Percentiles rank a stretch among this genome's conserved stretches.
Evolutionary conservation across 2,888 invertebrate species (phyloP).

Genomic region (Pyrocoelia pectoralis): DNA sequence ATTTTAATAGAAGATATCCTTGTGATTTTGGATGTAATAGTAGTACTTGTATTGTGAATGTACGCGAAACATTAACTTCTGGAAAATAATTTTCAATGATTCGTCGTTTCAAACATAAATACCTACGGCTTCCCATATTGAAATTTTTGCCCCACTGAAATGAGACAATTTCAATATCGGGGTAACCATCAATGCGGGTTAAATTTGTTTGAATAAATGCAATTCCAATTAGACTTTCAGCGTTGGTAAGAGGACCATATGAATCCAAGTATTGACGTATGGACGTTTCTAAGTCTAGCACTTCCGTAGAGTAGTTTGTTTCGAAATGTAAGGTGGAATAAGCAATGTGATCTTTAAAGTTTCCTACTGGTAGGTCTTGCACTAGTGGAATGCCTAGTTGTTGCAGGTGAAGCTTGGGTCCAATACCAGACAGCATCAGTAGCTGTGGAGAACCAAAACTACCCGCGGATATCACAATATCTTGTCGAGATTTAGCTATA

Average conservation of each 20-base stretch:
- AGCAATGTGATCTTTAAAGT: background rate
- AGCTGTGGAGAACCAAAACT: slow-evolving; percentile 83
- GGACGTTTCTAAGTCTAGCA: background rate
- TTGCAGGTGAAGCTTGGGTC: background rate
- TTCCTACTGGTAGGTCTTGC: background rate
- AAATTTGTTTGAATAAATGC: slow-evolving; percentile 38
- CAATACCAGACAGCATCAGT: too few species aligned
- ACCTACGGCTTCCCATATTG: background rate
- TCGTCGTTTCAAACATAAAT: background rate
- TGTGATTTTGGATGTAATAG: background rate
- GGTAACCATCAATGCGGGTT: slow-evolving; percentile 38
- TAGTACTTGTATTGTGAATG: background rate
- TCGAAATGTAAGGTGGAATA: background rate
- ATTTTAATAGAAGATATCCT: background rate
- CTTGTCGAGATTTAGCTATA: slow-evolving; percentile 58
- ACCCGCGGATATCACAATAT: slow-evolving; percentile 69
- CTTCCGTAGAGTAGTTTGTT: background rate
- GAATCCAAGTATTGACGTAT: slow-evolving; percentile 17
- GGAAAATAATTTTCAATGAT: background rate
- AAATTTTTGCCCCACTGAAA: background rate
- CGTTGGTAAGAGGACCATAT: slow-evolving; percentile 40
- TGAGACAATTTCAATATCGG: slow-evolving; percentile 47
- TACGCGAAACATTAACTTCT: background rate
- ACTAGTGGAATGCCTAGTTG: background rate
- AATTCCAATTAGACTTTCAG: slow-evolving; percentile 44